These are phyloP conservation scores for Cephus sareptanus DNA, from an alignment of 2,888 invertebrate species.

Conservation along the genomic window DNA sequence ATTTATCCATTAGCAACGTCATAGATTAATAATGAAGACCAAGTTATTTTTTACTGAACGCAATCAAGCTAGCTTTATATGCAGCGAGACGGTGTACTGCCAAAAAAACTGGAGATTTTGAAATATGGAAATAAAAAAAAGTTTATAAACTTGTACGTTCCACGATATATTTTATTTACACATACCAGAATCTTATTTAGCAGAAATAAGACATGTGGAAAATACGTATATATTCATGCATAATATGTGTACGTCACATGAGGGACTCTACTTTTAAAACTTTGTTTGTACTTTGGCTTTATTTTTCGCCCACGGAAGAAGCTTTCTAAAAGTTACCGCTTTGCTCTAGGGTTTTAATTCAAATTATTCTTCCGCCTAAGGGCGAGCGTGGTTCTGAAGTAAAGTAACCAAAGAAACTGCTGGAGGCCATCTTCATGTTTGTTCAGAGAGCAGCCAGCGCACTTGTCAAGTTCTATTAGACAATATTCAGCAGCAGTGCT, in stretches of 20 bases:
- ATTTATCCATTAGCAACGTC: background rate
- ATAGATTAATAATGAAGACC: slow-evolving; percentile 7
- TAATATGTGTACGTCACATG: no score
- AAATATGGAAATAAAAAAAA: slow-evolving; percentile 36
- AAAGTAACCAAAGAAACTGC: background rate
- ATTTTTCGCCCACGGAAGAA: background rate
- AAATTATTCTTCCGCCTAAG: background rate
- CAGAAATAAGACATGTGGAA: background rate
- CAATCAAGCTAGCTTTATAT: slow-evolving; percentile 32
- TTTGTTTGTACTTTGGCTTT: background rate
- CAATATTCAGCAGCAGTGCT: background rate
- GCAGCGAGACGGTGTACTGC: slow-evolving; percentile 42
- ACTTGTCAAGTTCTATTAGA: background rate
- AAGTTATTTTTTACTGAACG: slow-evolving; percentile 40
- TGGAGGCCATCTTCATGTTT: background rate
- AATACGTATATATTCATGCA: background rate
- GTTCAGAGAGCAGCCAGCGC: background rate
- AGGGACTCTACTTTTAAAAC: background rate
- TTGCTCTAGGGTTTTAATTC: no score
- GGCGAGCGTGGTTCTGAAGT: background rate
- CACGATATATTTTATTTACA: background rate
- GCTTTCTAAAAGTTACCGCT: no score
- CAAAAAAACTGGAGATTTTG: slow-evolving; percentile 24
- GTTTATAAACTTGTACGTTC: slow-evolving; percentile 41
- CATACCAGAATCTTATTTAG: background rate